These are phyloP conservation scores for Tipula helvola DNA, from an alignment of 2,888 invertebrate genomes.

Conservation along the genomic window DNA sequence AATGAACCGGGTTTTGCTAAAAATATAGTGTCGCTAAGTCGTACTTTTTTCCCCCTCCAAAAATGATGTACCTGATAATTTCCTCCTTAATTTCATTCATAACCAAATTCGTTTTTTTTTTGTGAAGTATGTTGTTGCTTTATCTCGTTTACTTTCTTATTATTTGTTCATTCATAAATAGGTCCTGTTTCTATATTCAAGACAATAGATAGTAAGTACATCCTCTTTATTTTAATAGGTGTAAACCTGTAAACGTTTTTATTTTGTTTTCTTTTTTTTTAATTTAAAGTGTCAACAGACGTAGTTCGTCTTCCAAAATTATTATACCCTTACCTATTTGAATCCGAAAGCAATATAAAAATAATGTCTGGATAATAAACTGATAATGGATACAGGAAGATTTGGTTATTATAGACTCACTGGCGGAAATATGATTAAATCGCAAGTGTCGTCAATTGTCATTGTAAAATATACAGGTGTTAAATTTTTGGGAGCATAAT, in stretches of 20 bases:
- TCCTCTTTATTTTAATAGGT: not conserved
- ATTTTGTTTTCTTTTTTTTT: not conserved
- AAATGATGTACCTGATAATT: not conserved
- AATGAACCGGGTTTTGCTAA: not conserved
- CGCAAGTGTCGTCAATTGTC: not conserved
- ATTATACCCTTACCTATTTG: not conserved
- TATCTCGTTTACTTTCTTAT: too few relatives aligned
- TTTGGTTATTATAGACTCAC: not conserved
- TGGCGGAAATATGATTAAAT: not conserved
- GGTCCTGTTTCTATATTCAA: not conserved
- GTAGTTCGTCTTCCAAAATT: not conserved
- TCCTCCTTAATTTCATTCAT: not conserved
- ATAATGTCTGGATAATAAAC: not conserved
- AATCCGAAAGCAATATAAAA: not conserved
- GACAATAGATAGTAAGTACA: not conserved
- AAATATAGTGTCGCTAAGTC: not conserved
- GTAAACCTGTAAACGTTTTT: not conserved
- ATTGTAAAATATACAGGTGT: too few relatives aligned
- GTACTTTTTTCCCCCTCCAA: not conserved
- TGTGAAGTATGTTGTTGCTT: not conserved
- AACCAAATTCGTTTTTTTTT: not conserved
- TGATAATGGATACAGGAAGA: not conserved
- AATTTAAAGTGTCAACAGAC: not conserved
- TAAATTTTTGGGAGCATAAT: too few relatives aligned
- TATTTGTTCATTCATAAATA: not conserved